Conservation (phyloP, 2,888 invertebrate genomes). For the Caenorhabditis sinica region DNA sequence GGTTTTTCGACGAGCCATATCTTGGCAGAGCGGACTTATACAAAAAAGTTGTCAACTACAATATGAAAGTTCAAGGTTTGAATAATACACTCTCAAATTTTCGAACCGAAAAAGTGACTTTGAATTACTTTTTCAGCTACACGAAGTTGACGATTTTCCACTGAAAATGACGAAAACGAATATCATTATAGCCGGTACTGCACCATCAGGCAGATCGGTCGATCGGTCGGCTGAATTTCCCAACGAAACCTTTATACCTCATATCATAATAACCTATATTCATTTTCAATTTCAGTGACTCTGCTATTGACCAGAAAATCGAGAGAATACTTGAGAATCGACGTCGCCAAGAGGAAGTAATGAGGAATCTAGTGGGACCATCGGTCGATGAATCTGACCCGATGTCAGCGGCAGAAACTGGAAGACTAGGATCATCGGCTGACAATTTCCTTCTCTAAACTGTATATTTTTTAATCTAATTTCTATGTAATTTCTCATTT, state of each 20-base stretch:
- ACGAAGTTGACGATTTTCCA: no score
- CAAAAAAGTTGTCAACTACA: no score
- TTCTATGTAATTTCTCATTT: not conserved
- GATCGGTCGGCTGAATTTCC: no score
- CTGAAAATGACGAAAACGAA: no score
- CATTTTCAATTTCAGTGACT: conserved; percentile 5
- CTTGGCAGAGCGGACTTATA: no score
- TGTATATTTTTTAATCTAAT: not conserved
- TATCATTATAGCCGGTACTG: no score
- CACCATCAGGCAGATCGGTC: no score
- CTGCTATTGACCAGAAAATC: conserved; percentile 32
- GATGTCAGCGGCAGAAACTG: conserved; percentile 24
- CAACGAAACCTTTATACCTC: not conserved
- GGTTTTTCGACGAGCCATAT: no score
- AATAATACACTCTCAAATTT: no score
- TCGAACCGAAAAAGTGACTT: no score
- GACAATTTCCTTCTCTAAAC: not conserved
- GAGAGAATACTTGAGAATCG: conserved; percentile 31
- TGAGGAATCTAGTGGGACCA: conserved; percentile 10
- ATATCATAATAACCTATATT: not conserved
- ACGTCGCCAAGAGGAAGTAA: conserved; percentile 27
- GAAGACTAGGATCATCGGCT: conserved; percentile 17
- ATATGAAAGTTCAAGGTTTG: no score
- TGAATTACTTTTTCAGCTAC: no score
- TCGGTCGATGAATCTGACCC: not conserved